Conservation (phyloP, 2,797 vertebrate species). For the Acrossocheilus fasciatus region DNA sequence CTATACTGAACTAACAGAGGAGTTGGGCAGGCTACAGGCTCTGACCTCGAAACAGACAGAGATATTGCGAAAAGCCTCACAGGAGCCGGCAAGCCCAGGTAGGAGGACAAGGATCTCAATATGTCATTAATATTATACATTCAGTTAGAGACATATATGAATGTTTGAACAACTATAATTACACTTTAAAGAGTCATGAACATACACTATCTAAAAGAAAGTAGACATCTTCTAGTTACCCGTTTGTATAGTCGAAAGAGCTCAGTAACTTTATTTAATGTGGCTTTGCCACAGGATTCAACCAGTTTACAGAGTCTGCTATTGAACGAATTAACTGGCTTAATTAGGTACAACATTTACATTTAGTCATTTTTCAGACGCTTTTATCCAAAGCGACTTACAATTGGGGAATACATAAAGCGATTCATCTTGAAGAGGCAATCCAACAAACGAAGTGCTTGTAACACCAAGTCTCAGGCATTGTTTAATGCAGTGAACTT, state of each 20-base stretch:
- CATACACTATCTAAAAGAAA: background rate
- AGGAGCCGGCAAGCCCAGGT: conserved; percentile 87
- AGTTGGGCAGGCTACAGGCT: conserved; percentile 89
- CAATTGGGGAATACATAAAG: too few species aligned
- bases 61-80: conserved; percentile 91
- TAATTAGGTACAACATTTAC: too few species aligned
- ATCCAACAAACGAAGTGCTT: too few species aligned
- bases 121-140: background rate
- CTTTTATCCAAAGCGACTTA: too few species aligned
- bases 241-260: background rate
- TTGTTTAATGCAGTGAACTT: too few species aligned
- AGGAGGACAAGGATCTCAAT: background rate
- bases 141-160: background rate
- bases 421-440: too few species aligned
- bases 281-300: background rate
- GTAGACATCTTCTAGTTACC: background rate
- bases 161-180: background rate
- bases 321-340: background rate
- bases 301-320: background rate
- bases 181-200: background rate
- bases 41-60: conserved; percentile 92
- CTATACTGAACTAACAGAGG: conserved; percentile 96
- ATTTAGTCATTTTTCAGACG: too few species aligned
- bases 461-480: too few species aligned
- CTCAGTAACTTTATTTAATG: background rate